Evolutionary conservation across 37 sponge, comb jelly and placozoan species (phyloP).

Genomic region (Mnemiopsis leidyi): DNA sequence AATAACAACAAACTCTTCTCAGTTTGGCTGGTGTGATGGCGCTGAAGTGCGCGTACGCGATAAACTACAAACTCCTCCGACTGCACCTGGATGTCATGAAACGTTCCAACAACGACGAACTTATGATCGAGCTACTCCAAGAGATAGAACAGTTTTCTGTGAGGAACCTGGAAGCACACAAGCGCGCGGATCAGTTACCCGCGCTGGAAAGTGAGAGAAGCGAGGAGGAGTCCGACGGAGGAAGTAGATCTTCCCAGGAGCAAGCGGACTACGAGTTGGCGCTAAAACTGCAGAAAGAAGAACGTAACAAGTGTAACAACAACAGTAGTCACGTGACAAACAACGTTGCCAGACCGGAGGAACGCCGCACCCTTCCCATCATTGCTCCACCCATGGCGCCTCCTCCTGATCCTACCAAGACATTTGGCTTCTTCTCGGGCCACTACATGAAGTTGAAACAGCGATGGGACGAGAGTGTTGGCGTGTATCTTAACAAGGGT

Average conservation of each 20-base stretch:
- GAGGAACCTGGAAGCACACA: neutral
- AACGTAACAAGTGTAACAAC: neutral
- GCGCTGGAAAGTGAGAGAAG: neutral
- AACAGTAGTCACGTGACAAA: neutral
- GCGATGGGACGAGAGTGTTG: constrained; percentile 39
- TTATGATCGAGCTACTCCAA: constrained; percentile 1
- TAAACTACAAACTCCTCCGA: constrained; percentile 59
- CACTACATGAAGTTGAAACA: constrained; percentile 61
- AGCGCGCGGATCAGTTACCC: neutral
- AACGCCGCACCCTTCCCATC: constrained; percentile 38
- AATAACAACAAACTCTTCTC: too few relatives aligned
- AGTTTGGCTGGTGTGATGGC: constrained; percentile 61
- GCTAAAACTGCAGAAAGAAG: neutral
- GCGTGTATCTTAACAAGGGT: constrained; percentile 8
- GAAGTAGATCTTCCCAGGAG: neutral
- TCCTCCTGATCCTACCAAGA: constrained; percentile 25
- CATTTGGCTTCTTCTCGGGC: constrained; percentile 57
- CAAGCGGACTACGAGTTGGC: constrained; percentile 9
- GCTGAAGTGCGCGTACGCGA: constrained; percentile 47
- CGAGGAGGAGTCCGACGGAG: neutral
- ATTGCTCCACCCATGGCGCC: constrained; percentile 20
- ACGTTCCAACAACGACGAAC: constrained; percentile 32
- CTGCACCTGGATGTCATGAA: constrained; percentile 58
- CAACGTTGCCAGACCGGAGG: neutral
- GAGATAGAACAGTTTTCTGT: constrained; percentile 30